Evolutionary conservation across 1,140 invertebrate species (phyloP), one percentile per base, ranked within the genome.

Genomic region (Musca domestica): DNA sequence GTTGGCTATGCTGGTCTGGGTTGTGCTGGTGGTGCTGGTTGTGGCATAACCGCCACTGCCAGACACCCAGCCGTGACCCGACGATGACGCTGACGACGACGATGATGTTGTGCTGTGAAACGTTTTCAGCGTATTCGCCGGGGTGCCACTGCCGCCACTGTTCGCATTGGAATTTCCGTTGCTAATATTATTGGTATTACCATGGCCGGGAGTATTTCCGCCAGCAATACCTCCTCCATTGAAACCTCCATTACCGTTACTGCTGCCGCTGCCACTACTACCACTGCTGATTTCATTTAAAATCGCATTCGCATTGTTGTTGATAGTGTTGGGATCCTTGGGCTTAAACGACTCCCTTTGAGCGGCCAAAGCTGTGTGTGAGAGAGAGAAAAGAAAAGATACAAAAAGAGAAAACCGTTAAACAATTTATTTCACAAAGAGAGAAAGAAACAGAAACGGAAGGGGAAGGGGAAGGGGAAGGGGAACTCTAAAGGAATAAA

Each of bases 311-410:
- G 74, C 76, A 68, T 72, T 68, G 71, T 69, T 73, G 19, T 52
- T 70, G 3, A 68, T 73, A 70, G 69, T 73, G 71, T 74, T 74
- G 66, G 75, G 67, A 69, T 80, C 78, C 72, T 80, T 80, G 30
- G 74, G 73, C 66, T 80, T 80, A 56, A 74, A 74, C n/a, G 75
- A 74, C 52, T 80, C 78, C 19, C 78, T 74, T 68, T 80, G 78
- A 27, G 78, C 76, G 66, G 78, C 78, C 15, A 72, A 51, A 54
- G 71, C 78, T 80, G 66, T 3, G 72, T 19, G 17, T 17, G 48
- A 56, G 7, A 1, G 46, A 48, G 5, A 7, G 1, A n/a, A 27
- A 52, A 52, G 19, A 22, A 6, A 52, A 2, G 3, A 6, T n/a
- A 41, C 19, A 63, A 4, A 63, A 63, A 41, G 41, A n/a, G n/a